Base-by-base conservation (phyloP, 2,888 invertebrate species). In the Chrysolina haemoptera region DNA sequence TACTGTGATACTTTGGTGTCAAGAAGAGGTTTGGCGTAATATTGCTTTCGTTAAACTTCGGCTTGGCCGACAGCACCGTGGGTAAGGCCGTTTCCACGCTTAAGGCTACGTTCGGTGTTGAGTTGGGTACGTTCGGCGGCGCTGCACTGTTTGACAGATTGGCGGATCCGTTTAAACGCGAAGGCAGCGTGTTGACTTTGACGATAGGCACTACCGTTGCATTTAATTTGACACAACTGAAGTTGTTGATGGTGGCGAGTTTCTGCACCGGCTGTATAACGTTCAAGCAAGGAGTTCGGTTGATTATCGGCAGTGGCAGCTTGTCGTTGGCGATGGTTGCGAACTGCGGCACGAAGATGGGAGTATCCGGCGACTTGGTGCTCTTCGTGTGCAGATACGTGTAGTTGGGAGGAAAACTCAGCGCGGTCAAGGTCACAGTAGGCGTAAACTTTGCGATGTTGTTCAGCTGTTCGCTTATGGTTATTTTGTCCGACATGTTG, bases 171-270 rank as follows among this genome's bases (percentile, higher is more conserved):
- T 83, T 84, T 72, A 85, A 67, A 78, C 84, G 83, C 75, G 86
- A 80, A 79, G 86, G 87, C 85, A 87, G 82, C 74, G 86, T 82
- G 82, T 87, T 88, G 77, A 88, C 80, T 83, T 88, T 88, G 67
- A 88, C 88, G 82, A 88, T 86, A 85, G 88, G 88, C 87, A 88
- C 87, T 83, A 88, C 87, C 81, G 87, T 87, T 72, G 87, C 87
- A 76, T 88, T 88, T 76, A 88, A 81, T 83, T 88, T 88, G 79
- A 88, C 85, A 80, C 87, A 87, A 77, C 86, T 87, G 80, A 87
- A 86, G 79, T 86, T 86, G 79, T 87, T 87, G 71, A 87, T 84
- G 65, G 87, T 83, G 64, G 85, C 77, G 48, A 87, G 83, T 76
- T 87, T 87, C 79, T 84, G 86, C 77, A 87, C 81, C 41, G 87